Evolutionary conservation across 2,888 invertebrate genomes (phyloP).

Genomic region (Stegophylla sp.): DNA sequence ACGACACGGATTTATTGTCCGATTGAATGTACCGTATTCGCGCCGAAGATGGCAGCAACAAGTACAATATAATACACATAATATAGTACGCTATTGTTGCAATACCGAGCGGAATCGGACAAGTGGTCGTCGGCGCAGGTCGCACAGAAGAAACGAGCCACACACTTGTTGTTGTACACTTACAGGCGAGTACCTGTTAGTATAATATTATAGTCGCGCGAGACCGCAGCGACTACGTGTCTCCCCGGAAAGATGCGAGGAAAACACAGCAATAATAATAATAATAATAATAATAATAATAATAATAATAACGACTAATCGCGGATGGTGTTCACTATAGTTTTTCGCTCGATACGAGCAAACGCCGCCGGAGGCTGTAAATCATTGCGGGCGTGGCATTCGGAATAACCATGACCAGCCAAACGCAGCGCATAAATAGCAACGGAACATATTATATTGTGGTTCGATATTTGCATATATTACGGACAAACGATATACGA

Average conservation of each 20-base stretch:
- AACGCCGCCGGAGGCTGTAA: neutral
- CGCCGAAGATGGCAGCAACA: conserved; percentile 48
- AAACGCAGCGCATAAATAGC: too few relatives aligned
- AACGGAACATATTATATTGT: too few relatives aligned
- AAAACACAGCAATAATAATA: neutral
- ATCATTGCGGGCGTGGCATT: neutral
- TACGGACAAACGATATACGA: too few relatives aligned
- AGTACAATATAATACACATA: conserved; percentile 9
- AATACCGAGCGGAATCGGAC: neutral
- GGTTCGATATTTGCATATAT: too few relatives aligned
- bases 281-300: neutral
- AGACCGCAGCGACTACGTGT: conserved; percentile 7
- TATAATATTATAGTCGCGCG: neutral
- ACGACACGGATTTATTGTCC: conserved; percentile 51
- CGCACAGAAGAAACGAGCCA: too few relatives aligned
- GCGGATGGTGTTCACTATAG: neutral
- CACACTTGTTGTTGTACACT: too few relatives aligned
- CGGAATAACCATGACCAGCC: too few relatives aligned
- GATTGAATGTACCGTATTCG: conserved; percentile 53
- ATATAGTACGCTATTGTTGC: conserved; percentile 8
- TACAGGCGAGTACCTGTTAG: too few relatives aligned
- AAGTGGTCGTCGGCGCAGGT: too few relatives aligned
- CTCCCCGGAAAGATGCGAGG: neutral
- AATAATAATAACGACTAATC: conserved; percentile 16
- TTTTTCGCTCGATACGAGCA: neutral